Evolutionary conservation across 2,797 vertebrate species (phyloP).

Genomic region (Odontamblyopus lacepedii): DNA sequence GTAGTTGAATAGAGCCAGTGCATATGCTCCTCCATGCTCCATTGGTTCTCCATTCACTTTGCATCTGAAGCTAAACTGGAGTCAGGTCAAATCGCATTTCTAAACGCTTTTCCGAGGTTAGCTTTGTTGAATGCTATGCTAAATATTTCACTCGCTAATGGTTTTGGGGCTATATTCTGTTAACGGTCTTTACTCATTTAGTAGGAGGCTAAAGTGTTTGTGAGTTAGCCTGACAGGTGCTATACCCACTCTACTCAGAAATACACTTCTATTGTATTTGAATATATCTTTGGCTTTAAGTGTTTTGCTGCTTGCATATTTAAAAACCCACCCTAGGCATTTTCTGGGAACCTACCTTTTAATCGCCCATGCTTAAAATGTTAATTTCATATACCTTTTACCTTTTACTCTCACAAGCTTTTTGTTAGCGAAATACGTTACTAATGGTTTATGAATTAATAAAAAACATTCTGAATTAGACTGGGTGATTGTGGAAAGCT

Average conservation of each 20-base stretch:
- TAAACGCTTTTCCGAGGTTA: background rate
- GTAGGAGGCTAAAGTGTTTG: slow-evolving; percentile 33
- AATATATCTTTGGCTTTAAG: slow-evolving; percentile 72
- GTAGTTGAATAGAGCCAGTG: too few species aligned
- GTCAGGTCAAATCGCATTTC: background rate
- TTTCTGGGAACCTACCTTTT: slow-evolving; percentile 69
- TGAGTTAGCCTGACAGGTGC: slow-evolving; percentile 64
- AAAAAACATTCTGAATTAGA: slow-evolving; percentile 80
- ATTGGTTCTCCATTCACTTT: background rate
- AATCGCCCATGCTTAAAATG: slow-evolving; percentile 77
- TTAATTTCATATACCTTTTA: slow-evolving; percentile 73
- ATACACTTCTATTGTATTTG: slow-evolving; percentile 57
- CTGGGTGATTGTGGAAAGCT: slow-evolving; percentile 78
- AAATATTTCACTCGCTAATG: slow-evolving; percentile 25
- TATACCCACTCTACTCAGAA: slow-evolving; percentile 42
- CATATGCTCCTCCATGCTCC: too few species aligned
- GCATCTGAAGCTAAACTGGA: background rate
- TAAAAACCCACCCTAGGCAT: slow-evolving; percentile 55
- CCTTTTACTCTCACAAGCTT: slow-evolving; percentile 67
- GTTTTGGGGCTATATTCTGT: slow-evolving; percentile 15
- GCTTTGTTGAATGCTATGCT: slow-evolving; percentile 7
- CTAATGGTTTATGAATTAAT: slow-evolving; percentile 87
- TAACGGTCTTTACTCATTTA: slow-evolving; percentile 24
- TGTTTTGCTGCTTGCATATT: slow-evolving; percentile 68
- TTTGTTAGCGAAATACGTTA: slow-evolving; percentile 81